Evolutionary conservation across 2,113 vertebrate species (phyloP).

Genomic region (Sitta europaea): DNA sequence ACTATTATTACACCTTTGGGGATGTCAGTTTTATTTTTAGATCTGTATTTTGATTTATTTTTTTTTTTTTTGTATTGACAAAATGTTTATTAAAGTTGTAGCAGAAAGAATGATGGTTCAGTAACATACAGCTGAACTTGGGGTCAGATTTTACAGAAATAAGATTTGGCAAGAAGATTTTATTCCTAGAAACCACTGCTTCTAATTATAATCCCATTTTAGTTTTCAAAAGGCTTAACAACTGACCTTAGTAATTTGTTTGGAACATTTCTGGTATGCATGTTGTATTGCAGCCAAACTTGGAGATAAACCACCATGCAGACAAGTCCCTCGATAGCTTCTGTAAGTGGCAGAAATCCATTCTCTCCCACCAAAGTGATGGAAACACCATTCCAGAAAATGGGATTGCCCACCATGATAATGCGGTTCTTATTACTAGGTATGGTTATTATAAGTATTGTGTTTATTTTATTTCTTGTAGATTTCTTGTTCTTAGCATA

Average conservation of each 20-base stretch:
- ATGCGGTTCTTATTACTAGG: constrained; percentile 98
- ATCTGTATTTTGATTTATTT: constrained; percentile 31
- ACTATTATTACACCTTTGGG: background rate
- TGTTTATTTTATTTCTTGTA: constrained; percentile 70
- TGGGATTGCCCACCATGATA: constrained; percentile 98
- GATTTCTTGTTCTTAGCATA: constrained; percentile 54
- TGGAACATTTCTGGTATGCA: constrained; percentile 82
- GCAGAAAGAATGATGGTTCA: constrained; percentile 61
- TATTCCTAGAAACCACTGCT: constrained; percentile 80
- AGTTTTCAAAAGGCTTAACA: constrained; percentile 80
- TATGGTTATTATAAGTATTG: constrained; percentile 80
- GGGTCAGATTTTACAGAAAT: constrained; percentile 73
- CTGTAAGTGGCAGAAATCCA: constrained; percentile 99
- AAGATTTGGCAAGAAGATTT: constrained; percentile 74
- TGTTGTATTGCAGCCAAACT: constrained; percentile 91
- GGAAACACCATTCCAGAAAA: constrained; percentile 99
- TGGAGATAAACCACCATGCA: constrained; percentile 99
- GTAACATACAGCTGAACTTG: constrained; percentile 70
- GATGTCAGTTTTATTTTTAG: constrained; percentile 44
- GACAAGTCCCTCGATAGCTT: constrained; percentile 99
- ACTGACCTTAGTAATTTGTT: constrained; percentile 84
- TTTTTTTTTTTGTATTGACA: constrained; percentile 43
- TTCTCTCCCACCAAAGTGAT: constrained; percentile 94
- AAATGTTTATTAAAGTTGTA: constrained; percentile 65
- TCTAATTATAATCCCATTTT: constrained; percentile 81